These are phyloP conservation scores for Pelosia muscerda DNA, from an alignment of 2,888 invertebrate genomes.

Conservation along the genomic window DNA sequence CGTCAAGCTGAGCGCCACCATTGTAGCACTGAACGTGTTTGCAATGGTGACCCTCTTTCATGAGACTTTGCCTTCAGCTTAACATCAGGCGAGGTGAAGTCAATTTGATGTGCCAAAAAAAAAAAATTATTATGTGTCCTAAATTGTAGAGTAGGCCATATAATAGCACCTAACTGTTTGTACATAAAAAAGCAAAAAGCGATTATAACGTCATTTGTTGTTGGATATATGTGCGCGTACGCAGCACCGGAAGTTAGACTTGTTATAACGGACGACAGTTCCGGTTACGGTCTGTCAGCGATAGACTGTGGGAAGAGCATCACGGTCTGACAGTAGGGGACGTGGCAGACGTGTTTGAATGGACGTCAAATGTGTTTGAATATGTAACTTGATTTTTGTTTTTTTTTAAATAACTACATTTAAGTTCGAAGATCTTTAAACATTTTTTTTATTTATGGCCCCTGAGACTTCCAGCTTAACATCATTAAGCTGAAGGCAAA, in stretches of 20 bases:
- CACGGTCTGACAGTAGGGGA: slow-evolving; percentile 3
- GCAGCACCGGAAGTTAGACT: slow-evolving; percentile 42
- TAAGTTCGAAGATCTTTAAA: too few species aligned
- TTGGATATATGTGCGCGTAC: slow-evolving; percentile 26
- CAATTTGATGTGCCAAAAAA: too few species aligned
- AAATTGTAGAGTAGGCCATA: background rate
- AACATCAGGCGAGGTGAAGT: too few species aligned
- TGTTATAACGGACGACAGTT: slow-evolving; percentile 52
- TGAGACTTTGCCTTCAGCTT: too few species aligned
- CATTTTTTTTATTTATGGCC: too few species aligned
- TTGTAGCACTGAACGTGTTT: too few species aligned
- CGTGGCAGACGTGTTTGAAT: slow-evolving; percentile 6
- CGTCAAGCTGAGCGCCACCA: too few species aligned
- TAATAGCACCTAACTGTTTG: background rate
- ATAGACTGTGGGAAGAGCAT: slow-evolving; percentile 25
- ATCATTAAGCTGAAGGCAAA: too few species aligned
- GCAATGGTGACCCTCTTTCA: too few species aligned
- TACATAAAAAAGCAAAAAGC: slow-evolving; percentile 24
- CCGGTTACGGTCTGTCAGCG: slow-evolving; percentile 40
- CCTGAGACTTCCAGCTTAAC: too few species aligned
- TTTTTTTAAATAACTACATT: too few species aligned
- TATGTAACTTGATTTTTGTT: background rate
- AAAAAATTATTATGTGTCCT: too few species aligned
- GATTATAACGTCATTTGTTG: slow-evolving; percentile 47
- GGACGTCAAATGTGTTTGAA: background rate